A percentile compares a stretch with the other conserved stretches of the same genome.
These are phyloP conservation scores for Papilio glaucus DNA, from an alignment of 1,140 invertebrate species.

Conservation along the genomic window DNA sequence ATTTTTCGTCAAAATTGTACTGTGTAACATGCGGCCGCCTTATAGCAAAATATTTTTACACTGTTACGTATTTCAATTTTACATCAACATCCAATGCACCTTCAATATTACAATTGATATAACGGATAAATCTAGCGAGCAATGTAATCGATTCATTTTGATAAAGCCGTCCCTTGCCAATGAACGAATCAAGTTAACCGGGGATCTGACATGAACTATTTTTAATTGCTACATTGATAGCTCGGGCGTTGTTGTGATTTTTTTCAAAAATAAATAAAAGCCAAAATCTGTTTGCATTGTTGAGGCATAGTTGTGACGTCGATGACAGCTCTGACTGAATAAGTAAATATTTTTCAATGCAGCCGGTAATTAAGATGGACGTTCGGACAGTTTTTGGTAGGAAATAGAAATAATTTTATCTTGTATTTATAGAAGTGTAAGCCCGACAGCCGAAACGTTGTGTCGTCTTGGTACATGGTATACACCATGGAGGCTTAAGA, in stretches of 20 bases:
- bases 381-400: constrained; percentile 32
- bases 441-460: neutral
- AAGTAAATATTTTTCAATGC: constrained; percentile 53
- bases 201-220: constrained; percentile 46
- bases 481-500: too few species aligned
- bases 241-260: constrained; percentile 40
- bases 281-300: constrained; percentile 61
- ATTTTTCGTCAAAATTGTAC: neutral
- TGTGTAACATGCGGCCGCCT: constrained; percentile 17
- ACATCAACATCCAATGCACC: neutral
- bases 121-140: neutral
- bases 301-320: constrained; percentile 45
- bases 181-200: neutral
- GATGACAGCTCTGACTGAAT: constrained; percentile 54
- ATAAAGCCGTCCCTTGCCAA: neutral
- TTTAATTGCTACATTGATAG: constrained; percentile 57
- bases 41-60: neutral
- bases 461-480: too few species aligned
- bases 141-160: neutral
- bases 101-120: neutral
- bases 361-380: constrained; percentile 55
- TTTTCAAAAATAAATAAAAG: constrained; percentile 69
- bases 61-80: neutral
- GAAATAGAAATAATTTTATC: constrained; percentile 5
- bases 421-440: neutral